Evolutionary conservation across 2,888 invertebrate species (phyloP), one percentile per base, ranked within the genome.

Genomic region (Neocrepidodera transversa): DNA sequence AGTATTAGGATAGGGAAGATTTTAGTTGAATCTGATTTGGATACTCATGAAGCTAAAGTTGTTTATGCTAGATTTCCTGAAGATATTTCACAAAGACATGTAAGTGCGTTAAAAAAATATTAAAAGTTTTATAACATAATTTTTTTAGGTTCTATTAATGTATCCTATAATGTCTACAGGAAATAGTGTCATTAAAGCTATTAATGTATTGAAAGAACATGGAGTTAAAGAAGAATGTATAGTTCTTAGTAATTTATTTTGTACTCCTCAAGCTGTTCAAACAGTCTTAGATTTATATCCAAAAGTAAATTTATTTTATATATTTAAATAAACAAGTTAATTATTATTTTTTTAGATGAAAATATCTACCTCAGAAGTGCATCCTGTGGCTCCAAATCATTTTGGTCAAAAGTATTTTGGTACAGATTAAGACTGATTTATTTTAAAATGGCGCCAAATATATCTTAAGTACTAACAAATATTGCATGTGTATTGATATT

Each of bases 81-180:
- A 66, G 98, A 98, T 77, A 95, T 99, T 65, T 85, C 91, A 0
- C 85, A 88, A 51, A 84, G 98, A 69, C 89, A 89, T 74, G 79
- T 79, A 70, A 67, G 70, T 62, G n/a, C 5, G 30, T 11, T 38
- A 36, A 38, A 26, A 23, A 16, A 38, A 42, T 28, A n/a, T n/a
- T n/a, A n/a, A n/a, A n/a, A n/a, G n/a, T 8, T 38, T n/a, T 52
- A 18, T 5, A 11, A 8, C 10, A 14, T 2, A 16, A 16, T 49
- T 57, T 55, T 71, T 73, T 2, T 51, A 79, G 78, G 95, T 98
- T 35, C 83, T 99, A 40, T 85, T 99, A 2, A 96, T 99, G 94
- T 99, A 99, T 81, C 98, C 98, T 7, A 98, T 98, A 57, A 96
- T 99, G 95, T 95, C 96, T 63, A 96, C 97, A 0, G 98, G 99